Percentiles rank a stretch among this genome's conserved stretches.
Evolutionary conservation across 2,113 vertebrate genomes (phyloP).

Genomic region (Calonectris borealis): DNA sequence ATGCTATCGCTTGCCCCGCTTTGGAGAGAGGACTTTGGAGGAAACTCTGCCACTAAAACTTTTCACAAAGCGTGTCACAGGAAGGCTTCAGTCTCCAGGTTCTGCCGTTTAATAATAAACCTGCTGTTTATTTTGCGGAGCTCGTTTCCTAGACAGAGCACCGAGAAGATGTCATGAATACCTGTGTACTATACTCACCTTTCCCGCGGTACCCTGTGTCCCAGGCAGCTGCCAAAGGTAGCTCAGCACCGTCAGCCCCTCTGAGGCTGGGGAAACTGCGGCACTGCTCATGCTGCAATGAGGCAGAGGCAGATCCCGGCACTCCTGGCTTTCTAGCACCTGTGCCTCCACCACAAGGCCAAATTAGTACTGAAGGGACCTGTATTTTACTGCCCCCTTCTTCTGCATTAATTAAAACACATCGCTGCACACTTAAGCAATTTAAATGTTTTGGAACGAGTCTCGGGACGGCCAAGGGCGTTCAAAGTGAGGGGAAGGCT

Average conservation of each 20-base stretch:
- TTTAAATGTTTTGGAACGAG: conserved; percentile 51
- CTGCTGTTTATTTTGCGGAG: conserved; percentile 38
- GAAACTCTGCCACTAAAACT: background rate
- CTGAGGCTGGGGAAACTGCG: background rate
- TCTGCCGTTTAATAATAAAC: conserved; percentile 32
- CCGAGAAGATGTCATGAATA: background rate
- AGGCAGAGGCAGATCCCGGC: conserved; percentile 5
- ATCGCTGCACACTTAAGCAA: conserved; percentile 43
- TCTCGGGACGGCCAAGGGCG: conserved; percentile 33
- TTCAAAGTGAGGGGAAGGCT: conserved; percentile 44
- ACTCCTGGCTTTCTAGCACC: conserved; percentile 20
- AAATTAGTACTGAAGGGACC: conserved; percentile 45
- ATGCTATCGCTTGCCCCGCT: rapidly evolving
- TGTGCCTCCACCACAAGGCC: background rate
- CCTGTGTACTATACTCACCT: background rate
- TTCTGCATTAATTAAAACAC: conserved; percentile 53
- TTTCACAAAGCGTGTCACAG: background rate
- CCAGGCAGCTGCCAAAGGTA: background rate
- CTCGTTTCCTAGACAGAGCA: conserved; percentile 49
- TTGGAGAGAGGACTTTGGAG: background rate
- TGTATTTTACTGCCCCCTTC: conserved; percentile 49
- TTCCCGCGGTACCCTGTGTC: background rate
- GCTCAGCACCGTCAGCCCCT: background rate
- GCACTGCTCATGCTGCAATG: background rate
- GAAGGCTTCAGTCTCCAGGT: background rate